These are phyloP conservation scores for Phaedon cochleariae DNA, from an alignment of 2,888 invertebrate genomes.

Conservation along the genomic window DNA sequence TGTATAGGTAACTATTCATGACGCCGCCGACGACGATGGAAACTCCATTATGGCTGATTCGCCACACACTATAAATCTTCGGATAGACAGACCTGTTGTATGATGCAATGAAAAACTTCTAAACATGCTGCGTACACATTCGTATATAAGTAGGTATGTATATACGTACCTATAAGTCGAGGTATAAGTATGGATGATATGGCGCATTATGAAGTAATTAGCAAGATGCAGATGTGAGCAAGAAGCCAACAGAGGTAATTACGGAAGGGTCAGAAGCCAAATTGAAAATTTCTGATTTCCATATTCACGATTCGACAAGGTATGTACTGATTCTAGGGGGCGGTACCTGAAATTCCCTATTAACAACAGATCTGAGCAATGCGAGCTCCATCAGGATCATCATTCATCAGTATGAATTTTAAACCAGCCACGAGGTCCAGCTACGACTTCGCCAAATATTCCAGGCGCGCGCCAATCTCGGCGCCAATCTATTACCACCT, in stretches of 20 bases:
- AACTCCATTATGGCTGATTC: conserved; percentile 23
- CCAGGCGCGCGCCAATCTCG: too few relatives aligned
- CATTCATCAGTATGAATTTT: too few relatives aligned
- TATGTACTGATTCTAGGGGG: conserved; percentile 4
- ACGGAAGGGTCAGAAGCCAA: conserved; percentile 34
- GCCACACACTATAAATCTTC: conserved; percentile 22
- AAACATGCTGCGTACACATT: conserved; percentile 6
- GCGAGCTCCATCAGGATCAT: neutral
- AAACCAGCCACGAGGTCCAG: too few relatives aligned
- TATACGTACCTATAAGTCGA: conserved; percentile 19
- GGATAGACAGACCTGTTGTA: neutral
- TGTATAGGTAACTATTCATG: too few relatives aligned
- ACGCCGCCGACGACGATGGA: neutral
- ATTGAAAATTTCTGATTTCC: conserved; percentile 35
- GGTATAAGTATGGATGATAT: conserved; percentile 29
- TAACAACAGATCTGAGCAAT: neutral
- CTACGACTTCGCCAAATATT: too few relatives aligned
- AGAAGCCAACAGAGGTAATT: conserved; percentile 26
- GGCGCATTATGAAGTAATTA: conserved; percentile 33
- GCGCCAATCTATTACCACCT: too few relatives aligned
- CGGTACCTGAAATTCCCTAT: neutral
- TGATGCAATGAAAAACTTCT: neutral
- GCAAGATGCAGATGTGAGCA: conserved; percentile 9
- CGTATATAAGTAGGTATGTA: neutral
- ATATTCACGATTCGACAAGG: conserved; percentile 31